Evolutionary conservation across 2,113 vertebrate species (phyloP), one percentile per base, ranked within the genome.

Genomic region (Poecilia latipinna): DNA sequence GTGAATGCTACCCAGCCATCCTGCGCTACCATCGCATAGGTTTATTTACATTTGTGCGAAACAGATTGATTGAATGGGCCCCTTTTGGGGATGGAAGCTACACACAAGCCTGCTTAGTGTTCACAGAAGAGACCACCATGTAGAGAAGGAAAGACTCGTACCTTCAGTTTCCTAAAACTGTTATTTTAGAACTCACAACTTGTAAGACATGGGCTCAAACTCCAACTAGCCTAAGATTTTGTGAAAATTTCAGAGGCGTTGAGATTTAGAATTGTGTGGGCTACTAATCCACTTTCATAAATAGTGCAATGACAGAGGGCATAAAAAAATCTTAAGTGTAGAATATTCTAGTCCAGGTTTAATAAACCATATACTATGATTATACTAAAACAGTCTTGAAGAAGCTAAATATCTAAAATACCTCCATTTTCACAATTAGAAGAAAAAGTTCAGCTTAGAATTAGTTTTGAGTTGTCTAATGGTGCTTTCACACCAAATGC

Each of bases 11-110:
- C 76, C 60, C 78, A 80, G 77, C 85, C 88, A 75, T 81, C 88
- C 89, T 73, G 79, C 10, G 8, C 86, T 35, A 75, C 91, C 88
- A 78, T 85, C 89, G 42, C 63, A 61, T 64, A 80, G 33, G 85
- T 92, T 93, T 92, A 93, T 93, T 93, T 93, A 93, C 75, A 88
- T 90, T 91, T 85, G 67, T 70, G 85, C 12, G 44, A 86, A 4
- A 65, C 28, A 80, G 82, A 91, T 83, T 90, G 90, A 94, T 92
- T 91, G 86, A 89, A 88, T 65, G 77, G 78, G 77, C 73, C 77
- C 72, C 77, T 86, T 89, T 72, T 82, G 76, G 48, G 78, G 82
- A 84, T 78, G 51, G 65, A 82, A 81, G 85, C 78, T 84, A 83
- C 78, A 80, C 12, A 42, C 62, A 65, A 83, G 82, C 75, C 91